Base-by-base conservation (phyloP, 2,888 invertebrate genomes). In the Eupithecia subfuscata region DNA sequence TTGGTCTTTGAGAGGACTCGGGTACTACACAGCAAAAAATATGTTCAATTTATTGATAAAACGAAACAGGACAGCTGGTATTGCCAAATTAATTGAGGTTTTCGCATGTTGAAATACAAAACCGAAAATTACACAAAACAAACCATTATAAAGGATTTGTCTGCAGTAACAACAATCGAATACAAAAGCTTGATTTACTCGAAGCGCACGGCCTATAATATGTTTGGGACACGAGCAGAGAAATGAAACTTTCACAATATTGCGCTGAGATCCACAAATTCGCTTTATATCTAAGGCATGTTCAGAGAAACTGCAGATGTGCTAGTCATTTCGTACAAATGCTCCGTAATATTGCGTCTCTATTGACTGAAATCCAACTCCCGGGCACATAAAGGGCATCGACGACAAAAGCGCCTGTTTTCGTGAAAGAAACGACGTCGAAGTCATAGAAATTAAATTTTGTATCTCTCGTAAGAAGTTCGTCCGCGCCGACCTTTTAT, bases 401-500 rank as follows among this genome's bases (percentile, higher is more conserved):
- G 85, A 87, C 87, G 87, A 90, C 88, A 91, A 92, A 90, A 85
- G 88, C 82, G 81, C 75, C 81, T 14, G 60, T 60, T 25, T 85
- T 87, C 86, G 81, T 83, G 84, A 86, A 86, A 87, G 89, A 87
- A 88, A 86, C 86, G 86, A 86, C 86, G 87, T 87, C 86, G 85
- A 88, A 92, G 89, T 90, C 89, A 88, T 87, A 90, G 87, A 91
- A 92, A 92, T 92, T 92, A 88, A 91, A 90, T 91, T 91, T 89
- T 89, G 88, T 90, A 88, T 89, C 89, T 89, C 88, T 87, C 84
- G 82, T 85, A 87, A 88, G 87, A 88, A 89, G 89, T 89, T 89
- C 83, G 85, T 81, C 83, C 86, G 83, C 87, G 84, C 83, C 85
- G 83, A 79, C 83, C 84, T 85, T 90, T 92, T 91, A 88, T 90